A percentile compares a stretch with the other conserved stretches of the same genome.
phyloP scores from a whole-genome alignment of 2,888 invertebrate species.

The Atethmia centrago region DNA sequence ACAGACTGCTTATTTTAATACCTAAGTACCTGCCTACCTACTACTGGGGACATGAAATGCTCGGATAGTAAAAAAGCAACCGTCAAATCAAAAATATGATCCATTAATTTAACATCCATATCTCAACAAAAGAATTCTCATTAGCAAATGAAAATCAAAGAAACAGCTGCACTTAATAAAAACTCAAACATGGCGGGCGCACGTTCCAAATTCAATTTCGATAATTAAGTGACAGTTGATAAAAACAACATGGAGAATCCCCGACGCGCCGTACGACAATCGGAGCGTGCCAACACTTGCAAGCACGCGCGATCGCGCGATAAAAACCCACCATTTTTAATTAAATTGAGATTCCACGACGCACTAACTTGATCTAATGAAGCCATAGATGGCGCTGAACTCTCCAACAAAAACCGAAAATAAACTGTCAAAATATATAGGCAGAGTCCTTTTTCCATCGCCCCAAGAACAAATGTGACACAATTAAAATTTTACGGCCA shows the following conservation, averaged over 20 bases:
- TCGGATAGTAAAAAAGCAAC: slow-evolving; percentile 18
- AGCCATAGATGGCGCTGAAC: slow-evolving; percentile 60
- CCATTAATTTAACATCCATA: slow-evolving; percentile 21
- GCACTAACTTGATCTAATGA: slow-evolving; percentile 74
- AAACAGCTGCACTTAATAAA: slow-evolving; percentile 68
- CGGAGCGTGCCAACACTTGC: slow-evolving; percentile 85
- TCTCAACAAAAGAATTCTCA: slow-evolving; percentile 53
- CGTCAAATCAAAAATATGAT: slow-evolving; percentile 20
- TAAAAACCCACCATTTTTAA: slow-evolving; percentile 86
- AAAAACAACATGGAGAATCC: slow-evolving; percentile 77
- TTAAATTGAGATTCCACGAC: slow-evolving; percentile 88
- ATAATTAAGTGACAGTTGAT: slow-evolving; percentile 87
- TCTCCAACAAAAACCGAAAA: slow-evolving; percentile 15
- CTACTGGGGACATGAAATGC: neutral
- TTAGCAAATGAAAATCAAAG: slow-evolving; percentile 72
- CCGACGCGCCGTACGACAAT: slow-evolving; percentile 70
- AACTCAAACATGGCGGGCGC: slow-evolving; percentile 67
- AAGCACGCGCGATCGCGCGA: slow-evolving; percentile 82
- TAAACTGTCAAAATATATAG: neutral
- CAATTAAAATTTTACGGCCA: slow-evolving; percentile 48
- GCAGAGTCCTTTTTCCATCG: slow-evolving; percentile 48
- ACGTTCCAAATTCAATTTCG: slow-evolving; percentile 82
- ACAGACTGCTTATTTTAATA: neutral
- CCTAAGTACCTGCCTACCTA: neutral
- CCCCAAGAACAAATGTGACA: slow-evolving; percentile 23